Evolutionary conservation across 2,797 vertebrate species (phyloP), one percentile per base, ranked within the genome.

Genomic region (Notolepis coatsorum): DNA sequence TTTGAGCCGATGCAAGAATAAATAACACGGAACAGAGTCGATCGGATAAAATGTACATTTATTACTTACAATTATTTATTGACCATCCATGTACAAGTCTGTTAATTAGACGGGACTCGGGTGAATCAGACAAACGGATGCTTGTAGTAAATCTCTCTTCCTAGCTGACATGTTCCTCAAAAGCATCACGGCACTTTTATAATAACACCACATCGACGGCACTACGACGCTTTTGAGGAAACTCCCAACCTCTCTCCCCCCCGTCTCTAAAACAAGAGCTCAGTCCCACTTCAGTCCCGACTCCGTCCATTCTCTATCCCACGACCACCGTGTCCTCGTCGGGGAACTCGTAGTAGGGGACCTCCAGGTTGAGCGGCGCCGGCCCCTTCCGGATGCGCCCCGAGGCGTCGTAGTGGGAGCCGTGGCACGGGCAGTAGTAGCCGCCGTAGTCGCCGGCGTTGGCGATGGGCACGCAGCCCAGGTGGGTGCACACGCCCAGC

Each of bases 381-480:
- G 97, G 96, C 12, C 96, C 96, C 87, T 94, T 97, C 33, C 95
- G 90, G 78, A 97, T 97, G 74, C 96, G 93, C 30, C 96, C 96
- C 2, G 95, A 98, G 0, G 94, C 93, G 1, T 98, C 97, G 0
- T 99, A 99, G 86, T 99, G 96, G 37, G 96, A 99, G 51, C 97
- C 96, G 0, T 98, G 96, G 83, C 96, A 98, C 1, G 96, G 96
- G 79, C 96, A 99, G 81, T 96, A 97, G 83, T 96, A 98, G 7
- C 95, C 96, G 0, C 95, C 95, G 0, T 41, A 97, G 25, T 98
- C 96, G 12, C 97, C 95, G 0, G 96, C 91, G 20, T 97, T 96
- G 48, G 96, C 90, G 5, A 98, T 97, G 54, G 96, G 96, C 7
- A 96, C 95, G 0, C 96, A 98, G 28, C 95, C 96, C 58, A 98